Evolutionary conservation across 1,140 invertebrate genomes (phyloP).

Genomic region (Scaptomyza montana): DNA sequence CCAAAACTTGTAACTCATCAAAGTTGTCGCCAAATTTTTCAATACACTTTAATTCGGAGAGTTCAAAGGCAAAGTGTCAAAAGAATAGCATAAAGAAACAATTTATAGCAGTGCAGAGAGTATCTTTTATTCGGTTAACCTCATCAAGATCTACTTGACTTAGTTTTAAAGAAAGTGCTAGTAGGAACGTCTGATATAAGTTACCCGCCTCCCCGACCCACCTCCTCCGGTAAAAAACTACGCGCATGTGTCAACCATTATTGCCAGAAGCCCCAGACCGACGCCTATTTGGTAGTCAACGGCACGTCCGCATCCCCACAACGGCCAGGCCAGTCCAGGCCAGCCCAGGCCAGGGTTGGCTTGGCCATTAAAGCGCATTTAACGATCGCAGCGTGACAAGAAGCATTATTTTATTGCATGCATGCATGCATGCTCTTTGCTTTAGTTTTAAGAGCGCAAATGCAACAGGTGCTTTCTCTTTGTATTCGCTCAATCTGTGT

Average conservation of each 20-base stretch:
- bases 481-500: neutral
- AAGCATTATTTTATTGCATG: constrained; percentile 45
- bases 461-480: constrained; percentile 9
- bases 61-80: too few relatives aligned
- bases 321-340: constrained; percentile 1
- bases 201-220: neutral
- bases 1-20: constrained; percentile 28
- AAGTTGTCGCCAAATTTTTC: neutral
- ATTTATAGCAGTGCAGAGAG: too few relatives aligned
- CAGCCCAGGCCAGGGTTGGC: constrained; percentile 8
- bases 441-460: constrained; percentile 17
- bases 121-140: too few relatives aligned
- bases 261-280: constrained; percentile 14
- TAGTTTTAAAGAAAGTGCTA: neutral
- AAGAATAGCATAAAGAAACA: too few relatives aligned
- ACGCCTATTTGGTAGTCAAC: constrained; percentile 50
- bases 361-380: constrained; percentile 25
- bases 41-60: too few relatives aligned
- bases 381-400: constrained; percentile 63
- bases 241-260: constrained; percentile 64
- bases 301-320: constrained; percentile 26
- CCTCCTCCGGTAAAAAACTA: constrained; percentile 11
- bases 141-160: too few relatives aligned
- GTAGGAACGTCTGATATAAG: constrained; percentile 4
- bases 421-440: constrained; percentile 9